phyloP scores from a whole-genome alignment of 1,140 invertebrate genomes.

The Diplogasteroides magnus region DNA sequence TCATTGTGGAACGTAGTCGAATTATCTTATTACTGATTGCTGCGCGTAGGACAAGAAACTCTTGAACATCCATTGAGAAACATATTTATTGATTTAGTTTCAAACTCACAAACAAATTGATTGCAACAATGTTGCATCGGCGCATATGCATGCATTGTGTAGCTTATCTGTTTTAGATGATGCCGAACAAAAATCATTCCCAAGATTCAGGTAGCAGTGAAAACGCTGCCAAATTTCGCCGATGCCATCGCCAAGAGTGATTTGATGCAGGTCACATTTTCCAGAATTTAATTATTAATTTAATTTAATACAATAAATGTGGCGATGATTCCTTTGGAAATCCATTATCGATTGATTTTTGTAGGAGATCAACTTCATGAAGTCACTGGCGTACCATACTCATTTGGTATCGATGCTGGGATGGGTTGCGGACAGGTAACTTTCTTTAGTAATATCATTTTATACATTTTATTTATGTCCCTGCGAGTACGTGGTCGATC shows the following conservation, averaged over 20 bases:
- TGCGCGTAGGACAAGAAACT: too few species aligned
- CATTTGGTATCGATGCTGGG: slow-evolving; percentile 46
- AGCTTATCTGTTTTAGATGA: background rate
- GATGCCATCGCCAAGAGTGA: slow-evolving; percentile 31
- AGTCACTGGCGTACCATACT: slow-evolving; percentile 40
- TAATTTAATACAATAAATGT: background rate
- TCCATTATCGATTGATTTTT: background rate
- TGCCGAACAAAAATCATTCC: slow-evolving; percentile 16
- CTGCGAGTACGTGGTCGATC: too few species aligned
- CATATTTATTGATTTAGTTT: too few species aligned
- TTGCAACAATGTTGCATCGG: too few species aligned
- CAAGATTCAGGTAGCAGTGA: slow-evolving; percentile 31
- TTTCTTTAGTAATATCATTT: too few species aligned
- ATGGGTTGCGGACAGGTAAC: slow-evolving; percentile 32
- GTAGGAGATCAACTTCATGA: slow-evolving; percentile 48
- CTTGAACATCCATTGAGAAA: too few species aligned
- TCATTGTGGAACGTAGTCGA: too few species aligned
- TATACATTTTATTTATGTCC: too few species aligned
- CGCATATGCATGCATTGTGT: background rate
- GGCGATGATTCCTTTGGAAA: slow-evolving; percentile 15
- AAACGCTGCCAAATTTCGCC: slow-evolving; percentile 35
- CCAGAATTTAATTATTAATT: slow-evolving; percentile 9
- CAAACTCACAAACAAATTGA: too few species aligned
- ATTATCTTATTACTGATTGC: too few species aligned
- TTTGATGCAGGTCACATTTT: slow-evolving; percentile 33